Base-by-base conservation (phyloP, 2,113 vertebrate species). In the Carassius gibelio region DNA sequence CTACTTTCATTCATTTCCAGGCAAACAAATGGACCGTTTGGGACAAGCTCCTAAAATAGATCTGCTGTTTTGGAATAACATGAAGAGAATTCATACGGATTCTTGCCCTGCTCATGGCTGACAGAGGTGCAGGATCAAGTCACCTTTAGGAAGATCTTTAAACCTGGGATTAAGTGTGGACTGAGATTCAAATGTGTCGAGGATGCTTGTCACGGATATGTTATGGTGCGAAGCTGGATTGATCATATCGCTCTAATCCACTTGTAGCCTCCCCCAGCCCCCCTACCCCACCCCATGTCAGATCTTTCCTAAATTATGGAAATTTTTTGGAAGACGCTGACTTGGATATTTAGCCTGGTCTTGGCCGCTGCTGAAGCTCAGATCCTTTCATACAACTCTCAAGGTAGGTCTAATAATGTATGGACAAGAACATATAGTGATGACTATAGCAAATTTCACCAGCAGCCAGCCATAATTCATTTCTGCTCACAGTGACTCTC, bases 291-390 rank as follows among this genome's bases (percentile, higher is more conserved):
- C 90, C 91, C 90, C 91, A 93, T 93, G 92, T 94, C 94, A 94
- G 90, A 95, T 68, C 90, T 95, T 92, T 94, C 94, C 94, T 95
- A 95, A 99, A 99, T 97, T 95, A 99, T 99, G 98, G 98, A 99
- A 96, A 95, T 97, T 95, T 96, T 97, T 95, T 98, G 97, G 98
- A 99, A 97, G 97, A 97, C 93, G 94, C 96, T 98, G 95, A 97
- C 96, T 93, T 99, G 97, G 98, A 98, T 97, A 92, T 96, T 98
- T 94, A 97, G 96, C 96, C 94, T 99, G 91, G 94, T 96, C 93
- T 96, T 99, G 96, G 96, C 96, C 91, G 96, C 96, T 92, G 96
- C 97, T 52, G 96, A 97, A 93, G 95, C 97, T 95, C 95, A 96
- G 90, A 95, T 92, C 93, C 95, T 97, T 94, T 96, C 97, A 4